These are phyloP conservation scores for Vimba vimba DNA, from an alignment of 2,113 vertebrate genomes.

Conservation along the genomic window DNA sequence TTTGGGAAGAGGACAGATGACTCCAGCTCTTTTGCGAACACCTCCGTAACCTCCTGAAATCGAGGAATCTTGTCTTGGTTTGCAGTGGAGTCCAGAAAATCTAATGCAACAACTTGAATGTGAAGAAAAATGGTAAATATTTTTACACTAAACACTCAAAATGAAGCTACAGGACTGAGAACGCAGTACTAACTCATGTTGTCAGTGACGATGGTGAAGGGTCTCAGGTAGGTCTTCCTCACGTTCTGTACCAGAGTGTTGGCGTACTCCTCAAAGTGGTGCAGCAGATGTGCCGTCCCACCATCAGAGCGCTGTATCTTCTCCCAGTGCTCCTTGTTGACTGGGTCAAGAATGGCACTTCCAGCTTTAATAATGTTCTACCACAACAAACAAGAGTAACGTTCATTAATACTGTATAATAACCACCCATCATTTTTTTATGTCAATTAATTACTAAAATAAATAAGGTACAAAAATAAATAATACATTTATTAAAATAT, in stretches of 20 bases:
- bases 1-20: constrained; percentile 81
- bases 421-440: neutral
- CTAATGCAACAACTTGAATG: constrained; percentile 79
- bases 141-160: neutral
- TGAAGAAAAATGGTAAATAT: neutral
- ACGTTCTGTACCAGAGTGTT: constrained; percentile 80
- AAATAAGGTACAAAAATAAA: too few species aligned
- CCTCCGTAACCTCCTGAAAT: constrained; percentile 72
- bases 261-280: constrained; percentile 81
- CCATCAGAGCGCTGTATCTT: constrained; percentile 83
- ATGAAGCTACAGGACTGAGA: neutral
- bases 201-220: constrained; percentile 81
- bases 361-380: constrained; percentile 81
- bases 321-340: constrained; percentile 82
- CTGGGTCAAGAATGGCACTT: constrained; percentile 80
- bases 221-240: constrained; percentile 84
- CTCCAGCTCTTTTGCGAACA: constrained; percentile 78
- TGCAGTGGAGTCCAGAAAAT: constrained; percentile 82
- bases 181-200: constrained; percentile 82
- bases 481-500: too few species aligned
- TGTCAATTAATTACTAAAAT: too few species aligned
- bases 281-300: constrained; percentile 77
- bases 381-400: neutral
- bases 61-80: constrained; percentile 77
- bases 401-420: neutral